Conservation (phyloP, 2,888 invertebrate genomes). For the Plutella xylostella region DNA sequence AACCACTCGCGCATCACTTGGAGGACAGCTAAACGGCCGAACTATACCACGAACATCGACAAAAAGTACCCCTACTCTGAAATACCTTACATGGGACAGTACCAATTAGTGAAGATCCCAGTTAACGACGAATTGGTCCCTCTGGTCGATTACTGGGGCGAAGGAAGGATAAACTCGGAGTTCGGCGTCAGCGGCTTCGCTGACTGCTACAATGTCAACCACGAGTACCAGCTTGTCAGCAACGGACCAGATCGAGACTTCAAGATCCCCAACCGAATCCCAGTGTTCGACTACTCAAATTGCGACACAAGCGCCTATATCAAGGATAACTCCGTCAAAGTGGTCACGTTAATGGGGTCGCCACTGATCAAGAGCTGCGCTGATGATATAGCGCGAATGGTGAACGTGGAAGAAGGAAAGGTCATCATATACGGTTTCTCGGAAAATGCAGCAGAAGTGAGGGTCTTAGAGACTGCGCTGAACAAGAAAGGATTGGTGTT, state of each 20-base stretch:
- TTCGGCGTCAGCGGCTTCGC: slow-evolving; percentile 25
- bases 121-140: slow-evolving; percentile 19
- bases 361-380: slow-evolving; percentile 33
- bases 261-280: slow-evolving; percentile 37
- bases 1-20: background rate
- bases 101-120: slow-evolving; percentile 29
- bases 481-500: slow-evolving; percentile 19
- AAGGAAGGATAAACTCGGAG: slow-evolving; percentile 24
- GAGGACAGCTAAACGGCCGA: slow-evolving; percentile 18
- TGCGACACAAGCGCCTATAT: slow-evolving; percentile 33
- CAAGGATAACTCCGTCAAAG: slow-evolving; percentile 25
- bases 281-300: slow-evolving; percentile 25
- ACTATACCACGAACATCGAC: slow-evolving; percentile 27
- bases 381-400: slow-evolving; percentile 30
- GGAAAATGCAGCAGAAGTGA: slow-evolving; percentile 20
- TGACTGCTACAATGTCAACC: slow-evolving; percentile 34
- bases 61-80: slow-evolving; percentile 33
- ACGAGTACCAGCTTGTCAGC: slow-evolving; percentile 29
- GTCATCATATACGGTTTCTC: slow-evolving; percentile 29
- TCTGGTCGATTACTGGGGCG: slow-evolving; percentile 39
- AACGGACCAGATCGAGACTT: slow-evolving; percentile 26
- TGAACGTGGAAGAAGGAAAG: slow-evolving; percentile 24
- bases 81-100: slow-evolving; percentile 31
- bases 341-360: slow-evolving; percentile 32
- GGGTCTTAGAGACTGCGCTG: slow-evolving; percentile 23